Percentiles rank a stretch among this genome's conserved stretches.
phyloP scores from a whole-genome alignment of 2,797 vertebrate genomes.

The Pterois miles region DNA sequence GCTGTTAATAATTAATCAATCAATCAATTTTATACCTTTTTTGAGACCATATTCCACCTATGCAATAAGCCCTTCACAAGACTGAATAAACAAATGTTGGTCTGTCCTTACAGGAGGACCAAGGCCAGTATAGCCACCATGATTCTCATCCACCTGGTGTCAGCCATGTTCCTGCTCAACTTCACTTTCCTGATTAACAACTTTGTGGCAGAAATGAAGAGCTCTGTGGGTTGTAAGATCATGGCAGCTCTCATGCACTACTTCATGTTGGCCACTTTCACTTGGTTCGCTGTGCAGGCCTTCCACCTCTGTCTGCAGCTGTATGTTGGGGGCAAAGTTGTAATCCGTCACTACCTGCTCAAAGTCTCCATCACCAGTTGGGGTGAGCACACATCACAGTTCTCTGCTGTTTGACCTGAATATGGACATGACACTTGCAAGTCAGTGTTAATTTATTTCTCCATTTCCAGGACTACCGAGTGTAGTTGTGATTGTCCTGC shows the following conservation, averaged over 20 bases:
- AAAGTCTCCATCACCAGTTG: slow-evolving; percentile 73
- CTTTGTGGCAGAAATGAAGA: slow-evolving; percentile 44
- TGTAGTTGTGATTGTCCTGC: slow-evolving; percentile 45
- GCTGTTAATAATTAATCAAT: no score
- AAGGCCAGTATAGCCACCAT: slow-evolving; percentile 36
- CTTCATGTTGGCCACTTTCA: slow-evolving; percentile 76
- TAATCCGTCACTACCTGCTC: slow-evolving; percentile 59
- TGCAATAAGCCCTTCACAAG: no score
- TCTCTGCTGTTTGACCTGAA: not conserved
- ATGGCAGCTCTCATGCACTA: slow-evolving; percentile 79
- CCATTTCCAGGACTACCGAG: slow-evolving; percentile 63
- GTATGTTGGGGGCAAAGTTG: slow-evolving; percentile 15
- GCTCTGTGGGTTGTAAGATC: slow-evolving; percentile 43
- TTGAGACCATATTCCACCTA: no score
- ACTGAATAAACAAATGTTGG: not conserved
- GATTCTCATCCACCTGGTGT: slow-evolving; percentile 76
- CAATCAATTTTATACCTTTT: no score
- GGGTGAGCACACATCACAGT: slow-evolving; percentile 59
- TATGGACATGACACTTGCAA: not conserved
- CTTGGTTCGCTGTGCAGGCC: slow-evolving; percentile 78
- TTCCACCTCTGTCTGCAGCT: slow-evolving; percentile 79
- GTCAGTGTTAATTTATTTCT: not conserved
- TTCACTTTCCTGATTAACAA: slow-evolving; percentile 76
- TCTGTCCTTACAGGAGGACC: slow-evolving; percentile 49
- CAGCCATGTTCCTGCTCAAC: slow-evolving; percentile 75